Percentiles rank a stretch among this genome's conserved stretches.
These are phyloP conservation scores for Oceanodroma tethys DNA, from an alignment of 2,113 vertebrate species.

Conservation along the genomic window DNA sequence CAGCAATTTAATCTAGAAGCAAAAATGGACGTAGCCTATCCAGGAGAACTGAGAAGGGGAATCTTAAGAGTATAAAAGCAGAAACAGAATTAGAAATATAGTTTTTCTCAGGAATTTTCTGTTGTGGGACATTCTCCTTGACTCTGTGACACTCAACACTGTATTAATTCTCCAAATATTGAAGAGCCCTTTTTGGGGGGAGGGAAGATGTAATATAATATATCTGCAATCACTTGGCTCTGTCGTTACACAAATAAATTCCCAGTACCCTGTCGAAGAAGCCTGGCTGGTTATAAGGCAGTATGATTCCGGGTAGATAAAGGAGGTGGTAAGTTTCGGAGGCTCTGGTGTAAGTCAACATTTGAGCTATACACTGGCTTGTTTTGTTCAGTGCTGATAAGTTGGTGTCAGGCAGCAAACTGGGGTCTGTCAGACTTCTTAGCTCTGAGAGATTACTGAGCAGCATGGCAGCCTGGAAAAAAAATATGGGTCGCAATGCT, in stretches of 20 bases:
- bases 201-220: neutral
- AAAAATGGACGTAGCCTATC: fast-evolving
- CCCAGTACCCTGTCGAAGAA: neutral
- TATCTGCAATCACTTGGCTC: neutral
- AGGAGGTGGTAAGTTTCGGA: neutral
- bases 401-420: neutral
- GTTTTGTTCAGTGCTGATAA: neutral
- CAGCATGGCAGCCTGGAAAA: neutral
- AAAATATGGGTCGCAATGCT: neutral
- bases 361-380: neutral
- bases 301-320: neutral
- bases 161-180: neutral
- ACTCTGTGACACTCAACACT: neutral
- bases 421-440: neutral
- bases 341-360: neutral
- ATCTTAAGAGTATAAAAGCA: neutral
- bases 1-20: neutral
- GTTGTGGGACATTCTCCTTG: neutral
- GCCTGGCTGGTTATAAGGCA: neutral
- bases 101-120: neutral
- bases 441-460: neutral
- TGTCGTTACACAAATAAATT: neutral
- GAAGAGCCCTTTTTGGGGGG: neutral
- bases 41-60: neutral
- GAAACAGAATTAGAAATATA: neutral